A percentile compares a stretch with the other conserved stretches of the same genome.
Evolutionary conservation across 2,113 vertebrate genomes (phyloP).

Genomic region (Uropsilus gracilis): DNA sequence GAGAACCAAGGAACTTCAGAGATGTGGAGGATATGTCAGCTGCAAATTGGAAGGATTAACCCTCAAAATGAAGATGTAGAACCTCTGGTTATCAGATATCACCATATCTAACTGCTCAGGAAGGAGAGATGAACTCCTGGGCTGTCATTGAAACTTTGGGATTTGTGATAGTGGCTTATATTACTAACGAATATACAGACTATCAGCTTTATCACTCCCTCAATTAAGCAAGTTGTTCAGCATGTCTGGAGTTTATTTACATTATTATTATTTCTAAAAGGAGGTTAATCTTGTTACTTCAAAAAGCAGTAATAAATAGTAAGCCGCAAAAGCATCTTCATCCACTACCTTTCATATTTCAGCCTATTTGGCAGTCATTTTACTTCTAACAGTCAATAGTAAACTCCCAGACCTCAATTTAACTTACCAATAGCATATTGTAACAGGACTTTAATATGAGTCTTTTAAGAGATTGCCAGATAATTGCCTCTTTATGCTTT

Average conservation of each 20-base stretch:
- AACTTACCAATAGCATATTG: background rate
- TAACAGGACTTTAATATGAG: background rate
- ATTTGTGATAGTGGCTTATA: background rate
- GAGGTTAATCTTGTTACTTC: too few species aligned
- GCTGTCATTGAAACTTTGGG: background rate
- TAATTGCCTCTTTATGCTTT: slow-evolving; percentile 36
- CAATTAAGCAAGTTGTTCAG: background rate
- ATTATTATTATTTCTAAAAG: background rate
- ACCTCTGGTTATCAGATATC: background rate
- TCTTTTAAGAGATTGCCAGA: background rate
- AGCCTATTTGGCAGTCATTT: background rate
- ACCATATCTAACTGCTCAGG: too few species aligned
- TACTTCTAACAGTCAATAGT: background rate
- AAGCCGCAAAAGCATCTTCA: background rate
- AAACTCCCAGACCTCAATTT: background rate
- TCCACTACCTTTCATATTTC: background rate
- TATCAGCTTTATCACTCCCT: background rate
- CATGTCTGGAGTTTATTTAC: background rate
- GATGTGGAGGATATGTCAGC: background rate
- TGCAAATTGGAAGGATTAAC: background rate
- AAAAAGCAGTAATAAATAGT: background rate
- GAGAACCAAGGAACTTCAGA: background rate
- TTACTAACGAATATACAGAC: background rate
- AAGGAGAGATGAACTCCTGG: background rate
- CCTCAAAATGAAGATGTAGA: background rate